Evolutionary conservation across 1,140 invertebrate genomes (phyloP), one percentile per base, ranked within the genome.

Genomic region (Maniola jurtina): DNA sequence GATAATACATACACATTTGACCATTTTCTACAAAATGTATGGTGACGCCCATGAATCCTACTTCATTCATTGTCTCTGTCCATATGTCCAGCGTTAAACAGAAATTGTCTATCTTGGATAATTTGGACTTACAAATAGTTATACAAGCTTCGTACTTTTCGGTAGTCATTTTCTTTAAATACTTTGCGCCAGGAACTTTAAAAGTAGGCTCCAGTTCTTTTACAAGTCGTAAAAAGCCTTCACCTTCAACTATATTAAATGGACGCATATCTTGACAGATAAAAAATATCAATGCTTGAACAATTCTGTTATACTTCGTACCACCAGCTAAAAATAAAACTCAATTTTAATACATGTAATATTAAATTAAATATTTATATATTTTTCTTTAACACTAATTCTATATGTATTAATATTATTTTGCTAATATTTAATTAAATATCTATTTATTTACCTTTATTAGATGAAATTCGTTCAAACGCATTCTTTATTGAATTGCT

Each of bases 41-140:
- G 15, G 64, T 73, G 50, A 73, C 40, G 42, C 68, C 71, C 68
- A 67, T 64, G 56, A 73, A 73, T 34, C 64, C 61, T 62, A 57
- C 61, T 73, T 67, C 67, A 62, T 70, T 70, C 68, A 73, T 73
- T 61, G 65, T 68, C 42, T 71, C 70, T 61, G 61, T 68, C 65
- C 65, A 67, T 64, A 73, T 70, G 50, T 70, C 67, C 47, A 70
- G 61, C 40, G 66, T 70, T 47, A 70, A 45, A 68, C 68, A 71
- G 38, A 72, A 69, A 66, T 60, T 66, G 60, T 66, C 63, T 69
- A 66, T 64, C 11, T 72, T 69, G 54, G 63, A 66, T 62, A 72
- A 65, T 66, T 59, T 72, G 10, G 58, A 64, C 47, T 69, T 40
- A 40, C 10, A 40, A 7, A 9, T 11, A 7, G 10, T 40, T 11